Evolutionary conservation across 2,113 vertebrate genomes (phyloP), one percentile per base, ranked within the genome.

Genomic region (Neogale vison): DNA sequence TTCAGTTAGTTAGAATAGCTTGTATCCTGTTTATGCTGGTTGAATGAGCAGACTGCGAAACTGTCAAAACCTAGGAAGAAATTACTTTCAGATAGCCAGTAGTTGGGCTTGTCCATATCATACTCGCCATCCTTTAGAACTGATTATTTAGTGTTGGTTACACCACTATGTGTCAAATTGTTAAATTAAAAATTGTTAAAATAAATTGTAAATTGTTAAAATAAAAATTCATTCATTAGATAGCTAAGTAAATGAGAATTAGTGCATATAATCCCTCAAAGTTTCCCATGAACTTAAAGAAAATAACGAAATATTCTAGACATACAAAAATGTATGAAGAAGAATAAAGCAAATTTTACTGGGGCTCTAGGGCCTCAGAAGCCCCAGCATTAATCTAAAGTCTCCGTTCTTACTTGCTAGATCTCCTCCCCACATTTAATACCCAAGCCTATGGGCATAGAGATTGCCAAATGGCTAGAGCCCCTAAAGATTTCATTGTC

Each of bases 301-400:
- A 29, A 90, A 47, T 80, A 84, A 83, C 31, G 61, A 96, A 95
- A 82, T 77, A 84, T 93, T 83, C 8, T 13, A 87, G 15, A 83
- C 4, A 74, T 71, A 77, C 14, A 84, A 45, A 92, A 69, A 83
- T 55, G 2, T 88, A 34, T 84, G 65, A 61, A 76, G 57, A 90
- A 84, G 84, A 90, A 92, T 65, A 80, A 24, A 98, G 67, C 7
- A 95, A 87, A 88, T 50, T 80, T 86, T 50, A 45, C 18, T 42
- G 36, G 85, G 34, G 1, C 0, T 26, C 0, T 57, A 42, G 24
- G 12, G 2, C 61, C 55, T 94, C 67, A 13, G 85, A 36, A 29
- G 20, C 59, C 84, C 24, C 15, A 50, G 36, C 17, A 86, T 95
- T 82, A 88, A 89, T 61, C 52, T 72, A 5, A 14, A 15, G 45